These are phyloP conservation scores for Aphelenchoides bicaudatus DNA, from an alignment of 2,888 invertebrate species.

Conservation along the genomic window DNA sequence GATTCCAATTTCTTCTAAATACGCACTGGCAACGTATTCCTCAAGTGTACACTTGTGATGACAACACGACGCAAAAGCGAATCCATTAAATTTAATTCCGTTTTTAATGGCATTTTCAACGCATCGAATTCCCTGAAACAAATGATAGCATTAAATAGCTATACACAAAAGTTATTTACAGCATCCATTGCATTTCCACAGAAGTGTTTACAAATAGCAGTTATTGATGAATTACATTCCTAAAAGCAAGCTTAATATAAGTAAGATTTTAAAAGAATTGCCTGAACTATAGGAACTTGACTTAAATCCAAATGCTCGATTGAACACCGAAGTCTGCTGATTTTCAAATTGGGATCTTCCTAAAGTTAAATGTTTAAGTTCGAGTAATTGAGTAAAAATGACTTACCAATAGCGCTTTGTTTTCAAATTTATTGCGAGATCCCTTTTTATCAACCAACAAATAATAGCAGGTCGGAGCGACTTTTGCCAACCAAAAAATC, in stretches of 20 bases:
- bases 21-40: constrained; percentile 43
- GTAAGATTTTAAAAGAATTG: background rate
- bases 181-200: constrained; percentile 55
- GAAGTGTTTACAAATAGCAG: constrained; percentile 52
- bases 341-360: constrained; percentile 35
- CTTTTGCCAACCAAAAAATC: constrained; percentile 47
- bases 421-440: constrained; percentile 48
- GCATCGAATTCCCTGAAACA: constrained; percentile 24
- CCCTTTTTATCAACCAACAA: constrained; percentile 50
- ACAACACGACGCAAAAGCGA: constrained; percentile 50
- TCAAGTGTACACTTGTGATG: constrained; percentile 46
- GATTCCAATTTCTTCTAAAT: constrained; percentile 36
- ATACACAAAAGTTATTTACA: constrained; percentile 35
- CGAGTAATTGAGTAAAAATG: background rate
- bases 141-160: constrained; percentile 1
- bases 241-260: too few relatives aligned
- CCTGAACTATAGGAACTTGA: constrained; percentile 30
- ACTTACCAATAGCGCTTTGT: constrained; percentile 34
- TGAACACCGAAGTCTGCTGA: constrained; percentile 44
- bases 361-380: constrained; percentile 17
- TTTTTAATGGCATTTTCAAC: constrained; percentile 24
- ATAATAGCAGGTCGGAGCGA: constrained; percentile 37
- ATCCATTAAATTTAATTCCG: constrained; percentile 32
- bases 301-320: constrained; percentile 53
- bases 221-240: constrained; percentile 15